A percentile compares a stretch with the other conserved stretches of the same genome.
Conservation (phyloP, 2,888 invertebrate genomes). For the Bruchidius siliquastri region DNA sequence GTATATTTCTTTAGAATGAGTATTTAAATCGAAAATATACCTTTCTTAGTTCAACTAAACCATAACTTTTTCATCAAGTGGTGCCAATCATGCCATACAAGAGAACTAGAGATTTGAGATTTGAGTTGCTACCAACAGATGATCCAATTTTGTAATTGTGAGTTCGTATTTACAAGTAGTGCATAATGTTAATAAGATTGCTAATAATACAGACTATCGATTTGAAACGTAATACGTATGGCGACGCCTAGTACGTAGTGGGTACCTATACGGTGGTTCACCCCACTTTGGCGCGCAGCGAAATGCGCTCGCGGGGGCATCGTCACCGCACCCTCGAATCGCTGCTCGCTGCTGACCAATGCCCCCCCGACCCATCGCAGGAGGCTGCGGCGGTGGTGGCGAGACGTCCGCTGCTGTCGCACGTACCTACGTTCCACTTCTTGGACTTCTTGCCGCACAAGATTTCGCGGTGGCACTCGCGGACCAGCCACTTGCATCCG, state of each 20-base stretch:
- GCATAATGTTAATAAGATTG: too few species aligned
- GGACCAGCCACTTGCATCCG: not conserved
- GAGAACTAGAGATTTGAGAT: too few species aligned
- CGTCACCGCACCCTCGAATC: not conserved
- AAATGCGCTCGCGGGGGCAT: not conserved
- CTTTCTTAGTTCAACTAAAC: too few species aligned
- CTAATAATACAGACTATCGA: too few species aligned
- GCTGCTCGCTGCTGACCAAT: not conserved
- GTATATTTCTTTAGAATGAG: too few species aligned
- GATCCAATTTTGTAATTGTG: too few species aligned
- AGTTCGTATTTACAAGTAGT: too few species aligned
- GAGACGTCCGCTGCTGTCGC: not conserved
- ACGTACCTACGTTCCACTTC: not conserved
- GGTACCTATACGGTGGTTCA: not conserved
- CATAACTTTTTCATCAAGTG: too few species aligned
- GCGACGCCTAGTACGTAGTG: not conserved
- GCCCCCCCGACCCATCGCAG: not conserved
- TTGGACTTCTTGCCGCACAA: not conserved
- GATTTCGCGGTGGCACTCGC: not conserved
- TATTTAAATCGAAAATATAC: too few species aligned
- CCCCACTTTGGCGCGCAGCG: not conserved
- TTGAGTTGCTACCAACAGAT: too few species aligned
- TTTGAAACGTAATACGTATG: too few species aligned
- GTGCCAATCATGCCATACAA: too few species aligned
- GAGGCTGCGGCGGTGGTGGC: not conserved